Percentiles rank a stretch among this genome's conserved stretches.
Evolutionary conservation across 2,113 vertebrate genomes (phyloP).

Genomic region (Oryzias celebensis): DNA sequence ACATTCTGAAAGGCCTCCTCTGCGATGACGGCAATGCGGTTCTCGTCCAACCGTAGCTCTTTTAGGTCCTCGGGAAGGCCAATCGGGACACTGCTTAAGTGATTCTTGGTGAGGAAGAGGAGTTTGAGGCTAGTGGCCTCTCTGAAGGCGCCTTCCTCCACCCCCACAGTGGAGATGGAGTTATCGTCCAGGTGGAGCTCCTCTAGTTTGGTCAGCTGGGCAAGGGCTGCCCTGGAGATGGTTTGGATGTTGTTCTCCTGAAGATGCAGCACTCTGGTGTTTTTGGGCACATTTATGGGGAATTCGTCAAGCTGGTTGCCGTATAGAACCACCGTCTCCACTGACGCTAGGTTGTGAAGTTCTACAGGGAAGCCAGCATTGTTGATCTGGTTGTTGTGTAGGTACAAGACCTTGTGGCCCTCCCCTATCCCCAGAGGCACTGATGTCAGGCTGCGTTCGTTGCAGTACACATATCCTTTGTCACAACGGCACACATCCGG

Average conservation of each 20-base stretch:
- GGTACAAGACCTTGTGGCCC: slow-evolving; percentile 93
- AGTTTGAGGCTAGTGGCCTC: slow-evolving; percentile 94
- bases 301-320: slow-evolving; percentile 98
- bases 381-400: slow-evolving; percentile 99
- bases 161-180: slow-evolving; percentile 95
- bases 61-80: slow-evolving; percentile 90
- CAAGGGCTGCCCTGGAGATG: slow-evolving; percentile 91
- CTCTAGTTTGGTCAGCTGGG: slow-evolving; percentile 89
- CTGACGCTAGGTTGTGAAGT: slow-evolving; percentile 89
- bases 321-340: slow-evolving; percentile 93
- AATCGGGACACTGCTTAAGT: slow-evolving; percentile 94
- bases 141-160: slow-evolving; percentile 94
- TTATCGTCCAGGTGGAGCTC: slow-evolving; percentile 97
- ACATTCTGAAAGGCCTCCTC: slow-evolving; percentile 96
- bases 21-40: slow-evolving; percentile 91
- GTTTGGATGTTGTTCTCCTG: slow-evolving; percentile 99
- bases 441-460: slow-evolving; percentile 97
- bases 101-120: slow-evolving; percentile 96
- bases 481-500: slow-evolving; percentile 95
- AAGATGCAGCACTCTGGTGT: slow-evolving; percentile 89
- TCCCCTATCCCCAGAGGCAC: slow-evolving; percentile 97
- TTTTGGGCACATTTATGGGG: slow-evolving; percentile 95
- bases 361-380: slow-evolving; percentile 97
- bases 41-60: slow-evolving; percentile 94
- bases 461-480: slow-evolving; percentile 95